Conservation (phyloP, 2,113 vertebrate genomes). For the Pampusana beccarii region DNA sequence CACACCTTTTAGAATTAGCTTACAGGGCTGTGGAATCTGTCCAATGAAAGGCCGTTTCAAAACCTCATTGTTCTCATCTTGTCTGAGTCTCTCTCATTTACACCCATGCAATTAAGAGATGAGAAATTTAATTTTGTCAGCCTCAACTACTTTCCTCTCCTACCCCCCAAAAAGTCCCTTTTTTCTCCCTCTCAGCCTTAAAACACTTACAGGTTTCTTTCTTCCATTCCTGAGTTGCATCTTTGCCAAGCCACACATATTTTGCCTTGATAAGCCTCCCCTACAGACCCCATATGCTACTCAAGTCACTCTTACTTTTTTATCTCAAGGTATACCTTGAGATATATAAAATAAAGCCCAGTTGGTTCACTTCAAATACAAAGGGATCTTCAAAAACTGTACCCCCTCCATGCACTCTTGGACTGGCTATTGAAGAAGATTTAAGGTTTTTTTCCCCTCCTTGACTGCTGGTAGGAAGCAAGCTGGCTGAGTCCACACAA, state of each 20-base stretch:
- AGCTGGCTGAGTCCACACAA: background rate
- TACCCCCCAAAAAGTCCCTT: fast-evolving
- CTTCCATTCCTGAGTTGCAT: background rate
- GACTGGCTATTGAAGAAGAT: background rate
- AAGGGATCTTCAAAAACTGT: background rate
- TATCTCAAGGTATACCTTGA: background rate
- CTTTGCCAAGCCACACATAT: background rate
- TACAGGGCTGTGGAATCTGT: background rate
- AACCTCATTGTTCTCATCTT: background rate
- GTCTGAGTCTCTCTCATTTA: background rate
- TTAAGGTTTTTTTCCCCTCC: background rate
- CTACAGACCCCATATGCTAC: background rate
- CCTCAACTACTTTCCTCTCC: background rate
- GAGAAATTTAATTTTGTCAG: background rate
- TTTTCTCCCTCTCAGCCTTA: background rate
- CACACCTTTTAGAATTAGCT: background rate
- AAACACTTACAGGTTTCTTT: background rate
- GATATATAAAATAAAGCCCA: background rate
- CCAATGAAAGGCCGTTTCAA: background rate
- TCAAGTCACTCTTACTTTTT: background rate
- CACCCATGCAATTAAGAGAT: background rate
- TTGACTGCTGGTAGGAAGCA: background rate
- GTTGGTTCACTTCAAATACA: fast-evolving
- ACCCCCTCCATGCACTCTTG: background rate
- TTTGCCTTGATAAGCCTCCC: background rate